These are phyloP conservation scores for Nymphalis c-album DNA, from an alignment of 2,888 invertebrate species.

Conservation along the genomic window DNA sequence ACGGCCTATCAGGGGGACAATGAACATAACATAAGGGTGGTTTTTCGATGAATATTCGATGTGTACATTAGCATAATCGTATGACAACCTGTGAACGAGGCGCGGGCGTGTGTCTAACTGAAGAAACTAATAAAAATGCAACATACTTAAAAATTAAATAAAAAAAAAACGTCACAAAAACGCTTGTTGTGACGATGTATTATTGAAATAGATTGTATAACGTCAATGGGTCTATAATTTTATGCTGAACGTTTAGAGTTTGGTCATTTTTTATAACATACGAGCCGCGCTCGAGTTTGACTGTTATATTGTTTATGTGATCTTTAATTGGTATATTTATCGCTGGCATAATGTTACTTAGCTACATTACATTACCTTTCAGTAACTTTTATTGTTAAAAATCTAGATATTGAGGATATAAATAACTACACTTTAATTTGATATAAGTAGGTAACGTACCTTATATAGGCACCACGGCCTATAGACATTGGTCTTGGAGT, in stretches of 20 bases:
- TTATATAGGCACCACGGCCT: no score
- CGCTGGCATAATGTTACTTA: no score
- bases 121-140: slow-evolving; percentile 65
- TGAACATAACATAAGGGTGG: slow-evolving; percentile 50
- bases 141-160: slow-evolving; percentile 51
- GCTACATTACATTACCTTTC: no score
- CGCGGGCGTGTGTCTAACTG: slow-evolving; percentile 45
- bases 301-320: no score
- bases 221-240: slow-evolving; percentile 42
- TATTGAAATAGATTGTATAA: slow-evolving; percentile 61
- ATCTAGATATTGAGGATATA: no score
- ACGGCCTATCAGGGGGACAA: slow-evolving; percentile 18
- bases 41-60: slow-evolving; percentile 68
- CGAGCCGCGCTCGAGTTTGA: no score
- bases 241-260: slow-evolving; percentile 37
- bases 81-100: slow-evolving; percentile 68
- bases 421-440: no score
- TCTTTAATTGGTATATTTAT: no score
- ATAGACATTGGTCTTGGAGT: no score
- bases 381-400: no score
- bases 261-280: slow-evolving; percentile 18
- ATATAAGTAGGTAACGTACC: no score
- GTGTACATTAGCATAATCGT: slow-evolving; percentile 66
- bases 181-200: slow-evolving; percentile 47
- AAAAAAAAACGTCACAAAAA: slow-evolving; percentile 46